These are phyloP conservation scores for Eristalis pertinax DNA, from an alignment of 2,888 invertebrate genomes.

Conservation along the genomic window DNA sequence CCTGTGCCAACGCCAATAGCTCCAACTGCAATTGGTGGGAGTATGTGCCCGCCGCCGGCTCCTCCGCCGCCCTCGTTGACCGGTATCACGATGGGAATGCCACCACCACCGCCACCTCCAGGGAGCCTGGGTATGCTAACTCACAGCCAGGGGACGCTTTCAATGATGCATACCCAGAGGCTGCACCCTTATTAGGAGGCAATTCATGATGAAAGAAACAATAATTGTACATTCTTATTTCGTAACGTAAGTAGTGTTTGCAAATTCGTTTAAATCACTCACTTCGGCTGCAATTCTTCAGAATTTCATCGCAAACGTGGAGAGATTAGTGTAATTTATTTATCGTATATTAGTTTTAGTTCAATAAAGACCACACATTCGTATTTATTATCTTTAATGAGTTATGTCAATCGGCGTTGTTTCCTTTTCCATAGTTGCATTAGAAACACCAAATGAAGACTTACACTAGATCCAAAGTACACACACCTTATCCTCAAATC, in stretches of 20 bases:
- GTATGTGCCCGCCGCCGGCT: constrained; percentile 75
- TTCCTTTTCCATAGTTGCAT: not conserved
- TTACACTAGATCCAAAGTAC: no score
- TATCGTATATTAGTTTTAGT: not conserved
- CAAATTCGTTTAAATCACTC: no score
- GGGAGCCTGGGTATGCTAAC: constrained; percentile 74
- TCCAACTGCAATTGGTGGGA: constrained; percentile 75
- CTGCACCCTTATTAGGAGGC: constrained; percentile 77
- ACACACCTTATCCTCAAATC: no score
- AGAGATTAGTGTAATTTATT: not conserved
- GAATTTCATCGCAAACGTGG: no score
- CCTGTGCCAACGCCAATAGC: constrained; percentile 72
- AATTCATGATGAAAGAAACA: not conserved
- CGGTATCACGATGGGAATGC: constrained; percentile 72
- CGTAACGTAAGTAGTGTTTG: no score
- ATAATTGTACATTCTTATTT: no score
- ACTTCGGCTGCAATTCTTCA: no score
- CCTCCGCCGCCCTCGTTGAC: constrained; percentile 76
- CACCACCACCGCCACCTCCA: constrained; percentile 78
- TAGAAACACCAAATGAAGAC: no score
- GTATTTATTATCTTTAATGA: not conserved
- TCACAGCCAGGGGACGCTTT: constrained; percentile 77
- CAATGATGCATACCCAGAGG: constrained; percentile 80
- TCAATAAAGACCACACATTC: not conserved
- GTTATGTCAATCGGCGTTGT: no score